Evolutionary conservation across 1,140 invertebrate species (phyloP), one percentile per base, ranked within the genome.

Genomic region (Macrocentrus cingulum): DNA sequence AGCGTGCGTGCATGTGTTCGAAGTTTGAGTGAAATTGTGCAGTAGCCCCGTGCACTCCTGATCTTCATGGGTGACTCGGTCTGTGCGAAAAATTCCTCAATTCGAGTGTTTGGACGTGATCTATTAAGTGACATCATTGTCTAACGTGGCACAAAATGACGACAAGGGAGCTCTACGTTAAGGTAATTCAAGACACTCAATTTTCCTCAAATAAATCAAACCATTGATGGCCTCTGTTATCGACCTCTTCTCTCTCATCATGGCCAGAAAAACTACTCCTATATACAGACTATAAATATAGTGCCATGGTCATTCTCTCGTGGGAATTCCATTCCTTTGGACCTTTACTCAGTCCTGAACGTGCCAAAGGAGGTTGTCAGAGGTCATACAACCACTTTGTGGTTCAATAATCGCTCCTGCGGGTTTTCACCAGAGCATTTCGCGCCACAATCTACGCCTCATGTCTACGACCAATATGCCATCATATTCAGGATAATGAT

Each of bases 101-200:
- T n/a, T n/a, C 36, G 36, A 39, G 36, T 39, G 36, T 39, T 2
- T 5, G 3, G 8, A 8, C 25, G 25, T 5, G 25, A 29, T 4
- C 9, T 9, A 29, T 29, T 5, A 9, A 29, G 25, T 29, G 4
- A 29, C 9, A 29, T 29, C 9, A 9, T 29, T 29, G 3, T 13
- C 7, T n/a, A 8, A 15, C 11, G 3, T 15, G 36, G 36, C 8
- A 11, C 53, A 15, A 61, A 44, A 77, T 78, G 77, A 79, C 76
- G 59, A 78, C 76, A 32, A 74, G 66, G 63, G 76, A 79, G 63
- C 72, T 79, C 36, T 79, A 79, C 68, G 72, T 75, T 44, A 78
- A 78, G 77, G 77, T 79, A 75, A 13, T 15, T 39, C 25, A 29
- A 29, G 25, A 5, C 25, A 4, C 4, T 29, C 25, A 29, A n/a